Evolutionary conservation across 2,888 invertebrate genomes (phyloP).

Genomic region (Lutraria lutraria): DNA sequence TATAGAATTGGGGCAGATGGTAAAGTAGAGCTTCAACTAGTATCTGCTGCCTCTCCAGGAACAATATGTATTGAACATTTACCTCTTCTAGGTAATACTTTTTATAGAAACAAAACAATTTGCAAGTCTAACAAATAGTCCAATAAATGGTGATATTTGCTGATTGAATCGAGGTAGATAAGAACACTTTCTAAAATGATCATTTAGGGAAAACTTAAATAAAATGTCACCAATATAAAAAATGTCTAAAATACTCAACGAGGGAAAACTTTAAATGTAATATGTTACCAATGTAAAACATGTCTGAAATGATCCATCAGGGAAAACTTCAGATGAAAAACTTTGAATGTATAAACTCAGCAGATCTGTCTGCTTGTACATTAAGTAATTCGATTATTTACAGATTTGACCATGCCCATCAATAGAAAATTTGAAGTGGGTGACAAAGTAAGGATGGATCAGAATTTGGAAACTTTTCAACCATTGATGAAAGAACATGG

Average conservation of each 20-base stretch:
- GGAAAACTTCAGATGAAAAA: too few species aligned
- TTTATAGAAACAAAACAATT: background rate
- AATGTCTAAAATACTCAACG: too few species aligned
- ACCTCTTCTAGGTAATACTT: conserved; percentile 62
- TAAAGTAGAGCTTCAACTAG: conserved; percentile 61
- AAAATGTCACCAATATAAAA: too few species aligned
- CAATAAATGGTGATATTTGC: background rate
- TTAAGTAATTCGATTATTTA: background rate
- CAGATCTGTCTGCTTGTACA: too few species aligned
- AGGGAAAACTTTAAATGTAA: too few species aligned
- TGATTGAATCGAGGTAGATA: background rate
- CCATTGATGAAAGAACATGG: conserved; percentile 55
- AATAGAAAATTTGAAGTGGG: conserved; percentile 55
- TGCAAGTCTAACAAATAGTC: background rate
- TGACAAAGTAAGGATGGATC: conserved; percentile 64
- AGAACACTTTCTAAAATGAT: too few species aligned
- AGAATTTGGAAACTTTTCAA: conserved; percentile 63
- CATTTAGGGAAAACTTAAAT: too few species aligned
- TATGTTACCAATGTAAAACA: too few species aligned
- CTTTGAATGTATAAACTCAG: too few species aligned
- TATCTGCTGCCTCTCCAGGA: conserved; percentile 58
- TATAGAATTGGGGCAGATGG: conserved; percentile 63
- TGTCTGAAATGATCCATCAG: too few species aligned
- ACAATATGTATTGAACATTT: conserved; percentile 66
- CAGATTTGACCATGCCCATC: conserved; percentile 64